Evolutionary conservation across 2,797 vertebrate genomes (phyloP).

Genomic region (Chaetodon trifasciatus): DNA sequence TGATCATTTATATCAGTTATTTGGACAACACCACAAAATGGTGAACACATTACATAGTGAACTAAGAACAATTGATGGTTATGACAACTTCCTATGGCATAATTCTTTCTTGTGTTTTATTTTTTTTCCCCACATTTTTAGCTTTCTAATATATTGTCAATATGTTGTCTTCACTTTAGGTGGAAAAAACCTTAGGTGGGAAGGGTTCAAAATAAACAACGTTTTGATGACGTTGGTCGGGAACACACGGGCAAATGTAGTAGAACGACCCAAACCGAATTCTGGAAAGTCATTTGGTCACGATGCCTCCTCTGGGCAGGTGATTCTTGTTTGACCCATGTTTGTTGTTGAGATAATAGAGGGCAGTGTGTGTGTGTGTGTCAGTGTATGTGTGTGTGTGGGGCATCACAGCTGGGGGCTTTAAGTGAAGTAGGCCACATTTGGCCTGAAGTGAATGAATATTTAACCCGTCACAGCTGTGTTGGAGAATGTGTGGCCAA

Average conservation of each 20-base stretch:
- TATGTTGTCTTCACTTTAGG: not conserved
- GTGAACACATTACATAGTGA: no score
- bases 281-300: slow-evolving; percentile 1
- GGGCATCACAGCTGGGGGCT: slow-evolving; percentile 45
- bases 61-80: not conserved
- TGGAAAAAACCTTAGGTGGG: not conserved
- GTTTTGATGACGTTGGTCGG: not conserved
- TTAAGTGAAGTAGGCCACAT: slow-evolving; percentile 52
- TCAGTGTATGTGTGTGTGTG: not conserved
- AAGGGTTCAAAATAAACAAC: not conserved
- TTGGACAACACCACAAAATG: no score
- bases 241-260: not conserved
- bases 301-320: slow-evolving; percentile 8
- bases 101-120: not conserved
- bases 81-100: not conserved
- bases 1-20: no score
- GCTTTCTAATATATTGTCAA: not conserved
- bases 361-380: slow-evolving; percentile 17
- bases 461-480: slow-evolving; percentile 56
- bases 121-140: not conserved
- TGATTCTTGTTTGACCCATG: slow-evolving; percentile 28
- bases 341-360: slow-evolving; percentile 14
- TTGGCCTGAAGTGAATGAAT: slow-evolving; percentile 51
- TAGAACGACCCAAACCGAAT: not conserved
- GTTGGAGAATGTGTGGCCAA: slow-evolving; percentile 3